A percentile compares a stretch with the other conserved stretches of the same genome.
phyloP scores from a whole-genome alignment of 2,888 invertebrate genomes.

The Toxonevra muliebris region DNA sequence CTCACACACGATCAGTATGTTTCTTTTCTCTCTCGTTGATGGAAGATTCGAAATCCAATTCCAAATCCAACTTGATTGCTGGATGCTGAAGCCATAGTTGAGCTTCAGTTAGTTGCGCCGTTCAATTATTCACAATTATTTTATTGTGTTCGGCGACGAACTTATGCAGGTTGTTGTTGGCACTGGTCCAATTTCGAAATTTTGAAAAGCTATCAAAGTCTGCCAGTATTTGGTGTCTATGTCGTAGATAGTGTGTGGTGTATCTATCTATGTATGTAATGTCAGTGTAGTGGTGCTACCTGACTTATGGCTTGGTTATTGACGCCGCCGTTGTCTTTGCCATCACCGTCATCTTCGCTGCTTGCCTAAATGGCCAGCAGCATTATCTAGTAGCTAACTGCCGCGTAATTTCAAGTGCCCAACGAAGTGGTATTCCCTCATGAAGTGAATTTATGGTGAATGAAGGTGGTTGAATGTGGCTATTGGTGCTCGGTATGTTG shows the following conservation, averaged over 20 bases:
- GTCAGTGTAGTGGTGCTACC: too few species aligned
- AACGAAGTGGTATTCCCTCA: slow-evolving; percentile 39
- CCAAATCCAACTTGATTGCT: not conserved
- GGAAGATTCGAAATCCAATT: too few species aligned
- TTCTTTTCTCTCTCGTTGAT: not conserved
- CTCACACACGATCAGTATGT: not conserved
- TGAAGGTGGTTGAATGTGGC: slow-evolving; percentile 24
- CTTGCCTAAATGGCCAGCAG: too few species aligned
- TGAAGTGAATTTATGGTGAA: slow-evolving; percentile 52
- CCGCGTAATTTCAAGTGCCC: slow-evolving; percentile 51
- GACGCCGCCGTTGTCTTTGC: too few species aligned
- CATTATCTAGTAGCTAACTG: slow-evolving; percentile 56
- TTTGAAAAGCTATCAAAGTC: not conserved
- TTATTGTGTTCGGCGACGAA: slow-evolving; percentile 1
- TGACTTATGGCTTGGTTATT: too few species aligned
- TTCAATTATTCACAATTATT: slow-evolving; percentile 3
- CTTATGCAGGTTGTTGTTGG: slow-evolving; percentile 1
- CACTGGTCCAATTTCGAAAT: not conserved
- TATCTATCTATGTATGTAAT: too few species aligned
- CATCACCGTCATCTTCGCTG: too few species aligned
- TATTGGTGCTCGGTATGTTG: slow-evolving; percentile 8
- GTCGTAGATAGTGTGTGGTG: not conserved
- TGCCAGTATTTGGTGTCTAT: too few species aligned
- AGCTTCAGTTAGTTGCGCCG: not conserved
- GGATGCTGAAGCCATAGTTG: not conserved